Evolutionary conservation across 2,888 invertebrate genomes (phyloP), one percentile per base, ranked within the genome.

Genomic region (Pharmacophagus antenor): DNA sequence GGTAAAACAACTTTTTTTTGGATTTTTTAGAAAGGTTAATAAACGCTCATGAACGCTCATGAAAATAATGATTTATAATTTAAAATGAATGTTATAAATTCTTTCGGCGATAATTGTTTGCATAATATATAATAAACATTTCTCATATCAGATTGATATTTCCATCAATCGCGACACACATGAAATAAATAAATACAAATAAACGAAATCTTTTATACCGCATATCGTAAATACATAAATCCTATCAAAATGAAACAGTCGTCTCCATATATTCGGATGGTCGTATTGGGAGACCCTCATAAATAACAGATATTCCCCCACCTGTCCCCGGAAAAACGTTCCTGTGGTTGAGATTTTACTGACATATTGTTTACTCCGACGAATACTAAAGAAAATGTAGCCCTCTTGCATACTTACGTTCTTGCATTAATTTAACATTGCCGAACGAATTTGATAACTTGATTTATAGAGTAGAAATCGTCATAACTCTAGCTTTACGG

Each of bases 241-340:
- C 71, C 66, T 72, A 75, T 76, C 72, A 76, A 74, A 77, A 74
- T 75, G 72, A 74, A 79, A 77, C 74, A 69, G 65, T 65, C 71
- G 44, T 59, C 59, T 49, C 42, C 55, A 25, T 52, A 47, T n/a
- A 72, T 70, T 72, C 72, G 68, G 71, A 70, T 68, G 65, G 68
- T 64, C 67, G 67, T 69, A 70, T 71, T 67, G 74, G 67, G 70
- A 74, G 76, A 72, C 75, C 74, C 71, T 72, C 79, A 76, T 82
- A 82, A 82, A 84, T 83, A 76, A 77, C 67, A 68, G 64, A 72
- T 69, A 71, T 69, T 71, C 66, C 79, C 70, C 77, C 82, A 82
- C 81, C 82, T 81, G 77, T 77, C 72, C 68, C 41, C 42, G 66
- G 67, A 71, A 70, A 70, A 72, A 51, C 56, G 60, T 71, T 64